Evolutionary conservation across 2,113 vertebrate genomes (phyloP).

Genomic region (Bubo scandiacus): DNA sequence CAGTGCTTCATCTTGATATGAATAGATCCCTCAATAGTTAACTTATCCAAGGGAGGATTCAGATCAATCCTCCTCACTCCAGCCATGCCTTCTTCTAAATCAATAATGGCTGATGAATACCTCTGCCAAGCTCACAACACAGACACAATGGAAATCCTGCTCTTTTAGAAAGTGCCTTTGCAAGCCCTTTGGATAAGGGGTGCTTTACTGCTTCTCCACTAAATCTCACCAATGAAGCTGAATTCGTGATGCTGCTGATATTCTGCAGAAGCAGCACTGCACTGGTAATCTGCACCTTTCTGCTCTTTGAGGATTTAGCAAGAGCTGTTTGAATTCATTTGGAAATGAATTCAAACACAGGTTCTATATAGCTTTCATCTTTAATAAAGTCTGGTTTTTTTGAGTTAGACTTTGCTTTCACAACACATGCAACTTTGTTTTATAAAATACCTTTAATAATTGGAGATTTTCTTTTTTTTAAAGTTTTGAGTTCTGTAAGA

Average conservation of each 20-base stretch:
- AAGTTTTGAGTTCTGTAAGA: not conserved
- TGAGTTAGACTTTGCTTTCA: not conserved
- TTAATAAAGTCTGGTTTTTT: not conserved
- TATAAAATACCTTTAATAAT: not conserved
- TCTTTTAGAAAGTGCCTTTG: constrained; percentile 28
- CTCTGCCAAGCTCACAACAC: not conserved
- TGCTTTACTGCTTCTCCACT: not conserved
- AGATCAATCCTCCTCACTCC: constrained; percentile 37
- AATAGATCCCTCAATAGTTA: constrained; percentile 23
- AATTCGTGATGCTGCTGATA: not conserved
- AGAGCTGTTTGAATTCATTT: not conserved
- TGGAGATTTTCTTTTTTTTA: not conserved
- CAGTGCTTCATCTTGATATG: not conserved
- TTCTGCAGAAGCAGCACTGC: not conserved
- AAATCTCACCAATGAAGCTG: not conserved
- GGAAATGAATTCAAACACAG: not conserved
- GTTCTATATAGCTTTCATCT: not conserved
- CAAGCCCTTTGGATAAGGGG: not conserved
- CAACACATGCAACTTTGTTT: not conserved
- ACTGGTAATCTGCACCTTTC: not conserved
- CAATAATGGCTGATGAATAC: constrained; percentile 53
- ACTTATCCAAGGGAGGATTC: constrained; percentile 15
- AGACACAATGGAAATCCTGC: constrained; percentile 14
- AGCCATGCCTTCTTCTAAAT: constrained; percentile 7
- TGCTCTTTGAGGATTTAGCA: not conserved